Evolutionary conservation across 2,113 vertebrate species (phyloP).

Genomic region (Narcine bancroftii): DNA sequence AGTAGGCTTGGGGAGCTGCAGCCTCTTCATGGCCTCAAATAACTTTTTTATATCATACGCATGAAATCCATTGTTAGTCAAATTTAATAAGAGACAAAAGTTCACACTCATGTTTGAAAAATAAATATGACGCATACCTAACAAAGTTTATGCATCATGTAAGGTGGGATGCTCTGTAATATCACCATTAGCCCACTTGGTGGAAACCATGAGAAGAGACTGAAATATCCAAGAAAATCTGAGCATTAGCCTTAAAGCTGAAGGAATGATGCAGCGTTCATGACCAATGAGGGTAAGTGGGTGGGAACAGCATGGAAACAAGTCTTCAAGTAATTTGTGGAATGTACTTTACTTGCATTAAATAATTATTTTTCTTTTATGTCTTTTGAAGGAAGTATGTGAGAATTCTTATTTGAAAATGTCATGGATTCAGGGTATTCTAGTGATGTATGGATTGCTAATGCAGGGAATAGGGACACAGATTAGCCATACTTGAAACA

Average conservation of each 20-base stretch:
- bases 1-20: too few species aligned
- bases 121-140: not conserved
- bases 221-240: not conserved
- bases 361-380: not conserved
- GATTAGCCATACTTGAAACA: not conserved
- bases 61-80: not conserved
- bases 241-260: not conserved
- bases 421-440: not conserved
- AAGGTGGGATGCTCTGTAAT: not conserved
- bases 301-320: not conserved
- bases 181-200: conserved; percentile 1
- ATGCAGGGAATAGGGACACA: not conserved
- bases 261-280: not conserved
- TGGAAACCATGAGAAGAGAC: conserved; percentile 3
- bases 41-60: not conserved
- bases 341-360: not conserved
- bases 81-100: not conserved
- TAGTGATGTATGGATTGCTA: not conserved
- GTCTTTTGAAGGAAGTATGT: not conserved
- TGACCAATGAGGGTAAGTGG: too few species aligned
- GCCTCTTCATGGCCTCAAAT: too few species aligned
- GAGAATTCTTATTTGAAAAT: not conserved
- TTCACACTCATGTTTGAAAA: not conserved
- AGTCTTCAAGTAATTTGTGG: not conserved
- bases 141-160: not conserved